Evolutionary conservation across 2,888 invertebrate species (phyloP), one percentile per base, ranked within the genome.

Genomic region (Ceraclea dissimilis): DNA sequence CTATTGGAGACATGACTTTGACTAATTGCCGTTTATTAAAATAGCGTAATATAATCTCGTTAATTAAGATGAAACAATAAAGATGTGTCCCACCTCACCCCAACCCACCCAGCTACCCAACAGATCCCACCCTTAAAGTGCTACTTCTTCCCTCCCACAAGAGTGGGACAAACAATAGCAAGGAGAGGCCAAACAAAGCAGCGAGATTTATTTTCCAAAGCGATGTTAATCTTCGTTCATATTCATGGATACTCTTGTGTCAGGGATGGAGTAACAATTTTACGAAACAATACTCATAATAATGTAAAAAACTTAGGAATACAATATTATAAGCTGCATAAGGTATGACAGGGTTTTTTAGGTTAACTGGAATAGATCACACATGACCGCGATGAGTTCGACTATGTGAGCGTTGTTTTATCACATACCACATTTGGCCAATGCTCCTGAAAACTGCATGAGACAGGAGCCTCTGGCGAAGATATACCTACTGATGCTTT

Each of bases 51-150:
- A 58, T 62, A 62, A 62, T 62, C 62, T 60, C 60, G 62, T 62
- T 62, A 62, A 62, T 62, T 62, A 62, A 62, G 62, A 62, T 62
- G 62, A 62, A 60, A 62, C 60, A 62, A 62, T 62, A 60, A 60
- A 62, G 58, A 58, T 56, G 60, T 34, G 57, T 50, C 26, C 47
- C 51, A 52, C 53, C 49, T 26, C 52, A 52, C 26, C 47, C n/a
- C n/a, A n/a, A n/a, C n/a, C n/a, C 22, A 19, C 21, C 33, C 26
- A 11, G 46, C 20, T n/a, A n/a, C n/a, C n/a, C n/a, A n/a, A n/a
- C n/a, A 17, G 39, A 33, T 13, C 22, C 56, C 22, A 44, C 49
- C 57, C 43, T 11, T 34, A 16, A 13, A 22, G 8, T 51, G 34
- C 17, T 51, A 8, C n/a, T 49, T 2, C 10, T n/a, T 19, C 19